Percentiles rank a stretch among this genome's conserved stretches.
Conservation (phyloP, 2,113 vertebrate species). For the cattle (Bos taurus) region ARS-UCD2.0 NC_037331.1:11891501-11892000, state of each 20-base stretch:
- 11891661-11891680: neutral
- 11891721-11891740: neutral
- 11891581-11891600: neutral
- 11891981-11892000: neutral
- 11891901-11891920: neutral
- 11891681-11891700: neutral
- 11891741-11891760: neutral
- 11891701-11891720: neutral
- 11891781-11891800: neutral
- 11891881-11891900: neutral
- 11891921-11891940: too few relatives aligned
- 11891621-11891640: neutral
- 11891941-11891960: too few relatives aligned
- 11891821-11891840: neutral
- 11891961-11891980: too few relatives aligned
- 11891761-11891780: neutral
- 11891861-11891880: neutral
- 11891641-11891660: neutral
- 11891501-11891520: neutral
- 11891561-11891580: neutral
- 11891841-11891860: neutral
- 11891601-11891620: neutral
- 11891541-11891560: slow-evolving; percentile 9
- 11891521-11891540: slow-evolving; percentile 12
- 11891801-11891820: slow-evolving; percentile 6